Evolutionary conservation across 2,113 vertebrate species (phyloP).

Genomic region (Sylvilagus bachmani): DNA sequence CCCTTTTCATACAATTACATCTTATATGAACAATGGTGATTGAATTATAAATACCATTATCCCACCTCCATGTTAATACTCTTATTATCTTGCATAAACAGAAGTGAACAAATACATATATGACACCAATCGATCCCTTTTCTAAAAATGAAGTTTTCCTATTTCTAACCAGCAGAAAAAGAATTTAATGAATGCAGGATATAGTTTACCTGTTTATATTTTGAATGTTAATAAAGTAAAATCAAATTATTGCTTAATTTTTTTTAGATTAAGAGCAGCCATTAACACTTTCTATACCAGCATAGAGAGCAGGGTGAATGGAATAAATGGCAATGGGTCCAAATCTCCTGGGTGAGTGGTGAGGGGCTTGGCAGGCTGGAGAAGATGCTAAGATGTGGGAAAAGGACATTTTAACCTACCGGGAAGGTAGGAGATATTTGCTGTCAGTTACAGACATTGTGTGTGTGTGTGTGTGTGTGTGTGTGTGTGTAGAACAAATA

Average conservation of each 20-base stretch:
- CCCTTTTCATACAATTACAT: conserved; percentile 84
- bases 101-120: conserved; percentile 86
- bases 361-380: not conserved
- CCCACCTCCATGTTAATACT: conserved; percentile 88
- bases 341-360: not conserved
- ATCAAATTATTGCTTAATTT: conserved; percentile 83
- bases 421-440: not conserved
- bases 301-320: fast-evolving
- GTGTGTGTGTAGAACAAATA: not conserved
- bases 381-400: not conserved
- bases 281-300: conserved; percentile 75
- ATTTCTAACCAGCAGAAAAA: conserved; percentile 84
- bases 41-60: conserved; percentile 89
- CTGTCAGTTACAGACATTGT: conserved; percentile 2
- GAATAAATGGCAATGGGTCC: not conserved
- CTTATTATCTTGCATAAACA: conserved; percentile 89
- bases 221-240: conserved; percentile 85
- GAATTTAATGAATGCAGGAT: conserved; percentile 88
- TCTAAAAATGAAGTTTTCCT: conserved; percentile 86
- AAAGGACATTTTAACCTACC: not conserved
- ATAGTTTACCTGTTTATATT: conserved; percentile 87
- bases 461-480: not conserved
- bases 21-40: conserved; percentile 87
- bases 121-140: conserved; percentile 89
- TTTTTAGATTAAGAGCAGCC: conserved; percentile 62